Conservation (phyloP, 2,113 vertebrate species). For the Fregata magnificens region DNA sequence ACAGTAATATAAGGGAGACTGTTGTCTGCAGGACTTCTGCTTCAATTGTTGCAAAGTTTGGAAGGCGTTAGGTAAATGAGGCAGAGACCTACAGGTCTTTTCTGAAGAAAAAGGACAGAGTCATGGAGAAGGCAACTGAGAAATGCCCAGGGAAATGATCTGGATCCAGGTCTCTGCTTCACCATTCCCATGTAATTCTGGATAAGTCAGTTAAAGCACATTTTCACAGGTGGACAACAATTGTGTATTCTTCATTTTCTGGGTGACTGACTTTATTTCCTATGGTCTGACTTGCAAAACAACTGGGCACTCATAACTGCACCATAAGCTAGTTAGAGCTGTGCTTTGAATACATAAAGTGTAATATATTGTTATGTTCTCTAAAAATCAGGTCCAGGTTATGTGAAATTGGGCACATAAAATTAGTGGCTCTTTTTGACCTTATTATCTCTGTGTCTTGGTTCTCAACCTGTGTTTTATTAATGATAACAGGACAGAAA, state of each 20-base stretch:
- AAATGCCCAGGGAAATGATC: not conserved
- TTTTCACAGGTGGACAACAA: not conserved
- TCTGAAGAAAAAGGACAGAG: not conserved
- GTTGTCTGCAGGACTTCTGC: not conserved
- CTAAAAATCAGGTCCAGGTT: not conserved
- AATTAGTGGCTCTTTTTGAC: slow-evolving; percentile 6
- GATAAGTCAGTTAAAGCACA: not conserved
- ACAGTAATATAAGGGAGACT: not conserved
- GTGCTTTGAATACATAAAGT: not conserved
- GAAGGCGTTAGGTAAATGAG: not conserved
- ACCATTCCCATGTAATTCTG: not conserved
- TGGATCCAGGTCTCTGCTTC: not conserved
- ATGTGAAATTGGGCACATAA: not conserved
- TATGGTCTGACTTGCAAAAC: not conserved
- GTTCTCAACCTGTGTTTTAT: not conserved
- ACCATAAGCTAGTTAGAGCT: not conserved
- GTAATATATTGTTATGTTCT: not conserved
- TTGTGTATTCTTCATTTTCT: slow-evolving; percentile 29
- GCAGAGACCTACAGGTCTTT: not conserved
- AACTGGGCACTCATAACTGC: not conserved
- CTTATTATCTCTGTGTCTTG: not conserved
- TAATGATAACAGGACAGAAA: not conserved
- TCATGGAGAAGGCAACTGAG: not conserved
- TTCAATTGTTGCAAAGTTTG: not conserved
- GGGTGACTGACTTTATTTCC: slow-evolving; percentile 6